phyloP scores from a whole-genome alignment of 1,140 invertebrate genomes.

The Acromyrmex charruanus region DNA sequence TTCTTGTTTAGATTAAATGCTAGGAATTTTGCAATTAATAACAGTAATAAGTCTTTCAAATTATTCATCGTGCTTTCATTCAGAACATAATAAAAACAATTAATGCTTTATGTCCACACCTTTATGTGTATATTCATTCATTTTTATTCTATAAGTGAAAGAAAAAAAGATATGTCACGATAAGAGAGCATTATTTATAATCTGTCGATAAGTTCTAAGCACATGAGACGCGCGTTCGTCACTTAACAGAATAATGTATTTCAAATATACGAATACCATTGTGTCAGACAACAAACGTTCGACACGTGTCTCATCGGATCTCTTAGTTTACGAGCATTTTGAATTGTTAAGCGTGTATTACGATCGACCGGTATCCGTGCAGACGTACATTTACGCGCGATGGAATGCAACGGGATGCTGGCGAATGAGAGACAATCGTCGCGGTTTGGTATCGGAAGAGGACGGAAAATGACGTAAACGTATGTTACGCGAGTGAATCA shows the following conservation, averaged over 20 bases:
- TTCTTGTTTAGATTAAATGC: neutral
- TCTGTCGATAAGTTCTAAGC: slow-evolving; percentile 1
- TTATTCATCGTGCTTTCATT: neutral
- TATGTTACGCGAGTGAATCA: slow-evolving; percentile 20
- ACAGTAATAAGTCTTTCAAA: neutral
- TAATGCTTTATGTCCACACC: neutral
- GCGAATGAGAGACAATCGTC: neutral
- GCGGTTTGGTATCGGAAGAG: slow-evolving; percentile 18
- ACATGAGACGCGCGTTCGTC: neutral
- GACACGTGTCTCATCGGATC: slow-evolving; percentile 11
- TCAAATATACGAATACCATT: slow-evolving; percentile 14
- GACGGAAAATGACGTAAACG: slow-evolving; percentile 26
- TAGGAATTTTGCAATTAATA: neutral
- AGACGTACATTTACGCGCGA: neutral
- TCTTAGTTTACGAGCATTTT: slow-evolving; percentile 6
- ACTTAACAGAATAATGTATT: neutral
- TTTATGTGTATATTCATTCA: neutral
- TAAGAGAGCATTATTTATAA: slow-evolving; percentile 34
- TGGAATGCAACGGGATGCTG: neutral
- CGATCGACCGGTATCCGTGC: slow-evolving; percentile 4
- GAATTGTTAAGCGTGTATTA: slow-evolving; percentile 22
- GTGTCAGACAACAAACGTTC: neutral
- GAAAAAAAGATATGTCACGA: neutral
- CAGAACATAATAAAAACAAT: neutral
- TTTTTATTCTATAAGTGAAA: neutral